Evolutionary conservation across 2,888 invertebrate species (phyloP).

Genomic region (Ornithoptera alexandrae): DNA sequence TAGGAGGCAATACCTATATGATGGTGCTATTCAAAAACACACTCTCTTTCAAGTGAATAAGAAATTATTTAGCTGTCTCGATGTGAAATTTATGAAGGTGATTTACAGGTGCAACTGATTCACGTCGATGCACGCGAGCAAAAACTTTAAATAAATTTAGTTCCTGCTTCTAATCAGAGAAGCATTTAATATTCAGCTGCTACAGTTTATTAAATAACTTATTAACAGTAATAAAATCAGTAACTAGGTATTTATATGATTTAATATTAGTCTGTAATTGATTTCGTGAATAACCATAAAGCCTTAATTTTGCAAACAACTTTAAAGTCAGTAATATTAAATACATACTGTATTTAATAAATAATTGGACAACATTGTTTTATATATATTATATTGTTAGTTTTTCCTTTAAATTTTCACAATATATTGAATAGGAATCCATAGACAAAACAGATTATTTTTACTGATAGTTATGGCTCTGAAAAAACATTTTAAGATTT

Average conservation of each 20-base stretch:
- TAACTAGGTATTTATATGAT: neutral
- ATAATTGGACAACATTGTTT: too few species aligned
- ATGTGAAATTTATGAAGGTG: constrained; percentile 18
- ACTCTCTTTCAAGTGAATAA: constrained; percentile 9
- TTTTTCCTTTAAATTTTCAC: too few species aligned
- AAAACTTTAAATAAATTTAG: constrained; percentile 28
- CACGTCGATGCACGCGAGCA: constrained; percentile 29
- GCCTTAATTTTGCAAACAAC: too few species aligned
- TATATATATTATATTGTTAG: too few species aligned
- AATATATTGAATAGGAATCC: too few species aligned
- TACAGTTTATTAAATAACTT: constrained; percentile 4
- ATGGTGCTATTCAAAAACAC: neutral
- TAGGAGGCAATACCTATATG: constrained; percentile 21
- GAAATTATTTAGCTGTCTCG: neutral
- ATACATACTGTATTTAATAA: too few species aligned
- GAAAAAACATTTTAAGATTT: too few species aligned
- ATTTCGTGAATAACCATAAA: too few species aligned
- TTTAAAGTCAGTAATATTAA: too few species aligned
- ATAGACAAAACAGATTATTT: too few species aligned
- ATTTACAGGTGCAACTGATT: constrained; percentile 30
- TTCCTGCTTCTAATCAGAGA: constrained; percentile 9
- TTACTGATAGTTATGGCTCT: too few species aligned
- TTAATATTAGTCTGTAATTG: too few species aligned
- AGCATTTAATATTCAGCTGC: constrained; percentile 13
- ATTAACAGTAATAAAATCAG: neutral